Conservation (phyloP, 2,113 vertebrate species). For the Cyprinodon brontotheroides region DNA sequence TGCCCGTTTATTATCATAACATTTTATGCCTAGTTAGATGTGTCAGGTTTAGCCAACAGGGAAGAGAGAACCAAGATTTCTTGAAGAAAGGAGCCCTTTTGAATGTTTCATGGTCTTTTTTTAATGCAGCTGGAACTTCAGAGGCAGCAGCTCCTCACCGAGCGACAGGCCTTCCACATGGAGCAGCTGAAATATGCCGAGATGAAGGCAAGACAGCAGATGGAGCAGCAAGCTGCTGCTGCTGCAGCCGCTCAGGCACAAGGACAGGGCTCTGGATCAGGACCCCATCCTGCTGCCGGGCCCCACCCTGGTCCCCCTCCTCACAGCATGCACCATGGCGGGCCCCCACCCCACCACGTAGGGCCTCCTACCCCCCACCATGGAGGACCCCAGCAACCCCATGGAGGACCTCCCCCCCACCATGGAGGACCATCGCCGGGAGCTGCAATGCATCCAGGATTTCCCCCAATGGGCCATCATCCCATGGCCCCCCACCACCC, state of each 20-base stretch:
- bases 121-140: constrained; percentile 90
- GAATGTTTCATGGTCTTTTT: background rate
- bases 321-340: constrained; percentile 74
- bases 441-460: constrained; percentile 82
- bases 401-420: constrained; percentile 61
- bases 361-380: constrained; percentile 70
- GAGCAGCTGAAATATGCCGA: constrained; percentile 98
- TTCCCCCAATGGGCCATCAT: constrained; percentile 89
- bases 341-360: constrained; percentile 73
- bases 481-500: constrained; percentile 91
- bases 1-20: background rate
- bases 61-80: background rate
- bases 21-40: background rate
- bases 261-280: constrained; percentile 38
- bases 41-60: no score
- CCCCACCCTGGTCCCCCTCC: constrained; percentile 67
- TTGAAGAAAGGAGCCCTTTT: background rate
- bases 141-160: constrained; percentile 94
- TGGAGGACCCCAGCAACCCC: constrained; percentile 72
- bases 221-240: constrained; percentile 89
- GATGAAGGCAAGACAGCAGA: constrained; percentile 93
- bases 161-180: constrained; percentile 98
- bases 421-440: constrained; percentile 84
- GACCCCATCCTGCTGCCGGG: constrained; percentile 51
- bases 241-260: constrained; percentile 62